Evolutionary conservation across 2,888 invertebrate genomes (phyloP).

Genomic region (Tenthredo notha): DNA sequence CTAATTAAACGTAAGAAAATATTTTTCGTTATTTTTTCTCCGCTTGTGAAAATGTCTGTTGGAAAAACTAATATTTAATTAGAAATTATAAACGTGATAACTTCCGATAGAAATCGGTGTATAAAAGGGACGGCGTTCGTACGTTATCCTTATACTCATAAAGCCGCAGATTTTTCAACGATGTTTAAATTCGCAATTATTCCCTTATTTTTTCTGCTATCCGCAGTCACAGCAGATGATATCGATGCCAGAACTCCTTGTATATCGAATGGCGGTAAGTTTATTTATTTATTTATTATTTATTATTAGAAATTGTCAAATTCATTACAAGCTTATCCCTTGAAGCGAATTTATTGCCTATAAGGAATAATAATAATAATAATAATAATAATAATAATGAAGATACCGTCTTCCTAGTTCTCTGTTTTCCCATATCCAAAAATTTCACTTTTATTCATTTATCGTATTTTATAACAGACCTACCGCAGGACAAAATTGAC

Average conservation of each 20-base stretch:
- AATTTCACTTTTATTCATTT: too few species aligned
- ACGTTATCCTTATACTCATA: not conserved
- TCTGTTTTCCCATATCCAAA: too few species aligned
- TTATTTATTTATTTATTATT: not conserved
- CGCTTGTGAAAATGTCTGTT: too few species aligned
- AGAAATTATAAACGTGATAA: not conserved
- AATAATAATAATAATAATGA: too few species aligned
- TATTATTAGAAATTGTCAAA: not conserved
- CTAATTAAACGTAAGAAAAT: too few species aligned
- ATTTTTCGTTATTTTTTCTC: too few species aligned
- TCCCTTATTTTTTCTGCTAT: not conserved
- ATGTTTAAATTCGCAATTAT: not conserved
- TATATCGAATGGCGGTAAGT: not conserved
- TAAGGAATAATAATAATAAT: too few species aligned
- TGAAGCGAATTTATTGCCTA: not conserved
- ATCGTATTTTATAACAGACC: too few species aligned
- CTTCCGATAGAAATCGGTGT: too few species aligned
- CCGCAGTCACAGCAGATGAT: not conserved
- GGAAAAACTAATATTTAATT: not conserved
- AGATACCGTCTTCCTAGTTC: too few species aligned
- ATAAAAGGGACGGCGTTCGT: not conserved
- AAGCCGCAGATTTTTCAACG: not conserved
- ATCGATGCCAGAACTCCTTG: not conserved
- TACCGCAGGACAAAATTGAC: too few species aligned
- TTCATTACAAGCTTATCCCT: not conserved